Percentiles rank a stretch among this genome's conserved stretches.
Evolutionary conservation across 2,113 vertebrate genomes (phyloP).

Genomic region (Scopus umbretta): DNA sequence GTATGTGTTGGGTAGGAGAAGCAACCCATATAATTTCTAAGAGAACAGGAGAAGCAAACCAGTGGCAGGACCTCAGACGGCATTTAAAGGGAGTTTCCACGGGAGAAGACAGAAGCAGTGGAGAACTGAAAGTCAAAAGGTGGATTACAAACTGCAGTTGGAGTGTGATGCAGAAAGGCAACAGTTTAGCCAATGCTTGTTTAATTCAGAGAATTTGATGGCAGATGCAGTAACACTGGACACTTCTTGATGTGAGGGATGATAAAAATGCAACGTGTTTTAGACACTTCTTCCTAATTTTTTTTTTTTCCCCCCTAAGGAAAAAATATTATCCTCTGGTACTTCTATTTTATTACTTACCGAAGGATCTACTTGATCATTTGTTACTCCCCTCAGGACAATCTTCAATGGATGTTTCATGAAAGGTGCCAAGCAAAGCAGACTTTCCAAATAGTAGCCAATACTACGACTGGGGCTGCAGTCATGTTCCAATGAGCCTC

Average conservation of each 20-base stretch:
- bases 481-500: constrained; percentile 88
- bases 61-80: background rate
- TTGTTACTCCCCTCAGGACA: constrained; percentile 88
- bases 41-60: background rate
- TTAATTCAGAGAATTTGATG: background rate
- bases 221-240: background rate
- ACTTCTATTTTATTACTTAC: constrained; percentile 71
- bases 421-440: constrained; percentile 93
- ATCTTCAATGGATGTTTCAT: constrained; percentile 88
- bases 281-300: background rate
- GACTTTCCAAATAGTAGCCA: constrained; percentile 91
- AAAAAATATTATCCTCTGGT: background rate
- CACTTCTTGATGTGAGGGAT: background rate
- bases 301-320: too few species aligned
- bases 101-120: background rate
- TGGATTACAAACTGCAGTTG: background rate
- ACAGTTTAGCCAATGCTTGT: background rate
- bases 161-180: background rate
- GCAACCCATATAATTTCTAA: background rate
- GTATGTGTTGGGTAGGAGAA: background rate
- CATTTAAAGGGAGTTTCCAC: background rate
- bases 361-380: constrained; percentile 87
- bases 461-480: constrained; percentile 84
- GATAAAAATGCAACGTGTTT: background rate
- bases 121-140: background rate